Conservation (phyloP, 2,888 invertebrate genomes). For the Amphiduros pacificus region DNA sequence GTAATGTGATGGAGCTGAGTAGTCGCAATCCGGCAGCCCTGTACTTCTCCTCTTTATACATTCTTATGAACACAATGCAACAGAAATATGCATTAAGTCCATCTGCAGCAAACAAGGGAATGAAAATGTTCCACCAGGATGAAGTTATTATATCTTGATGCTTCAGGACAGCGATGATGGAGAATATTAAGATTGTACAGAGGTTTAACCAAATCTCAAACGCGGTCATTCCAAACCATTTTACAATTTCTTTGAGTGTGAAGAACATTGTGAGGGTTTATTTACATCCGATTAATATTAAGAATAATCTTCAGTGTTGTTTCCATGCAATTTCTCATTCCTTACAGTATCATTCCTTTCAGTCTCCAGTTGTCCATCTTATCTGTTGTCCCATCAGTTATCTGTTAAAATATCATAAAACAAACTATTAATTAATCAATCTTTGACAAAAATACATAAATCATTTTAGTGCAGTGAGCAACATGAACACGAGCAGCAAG, state of each 20-base stretch:
- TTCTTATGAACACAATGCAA: slow-evolving; percentile 90
- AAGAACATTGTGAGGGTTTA: slow-evolving; percentile 82
- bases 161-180: slow-evolving; percentile 79
- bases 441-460: too few relatives aligned
- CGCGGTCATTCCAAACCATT: slow-evolving; percentile 91
- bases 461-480: too few relatives aligned
- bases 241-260: slow-evolving; percentile 83
- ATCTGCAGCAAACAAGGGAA: slow-evolving; percentile 88
- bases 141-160: slow-evolving; percentile 67
- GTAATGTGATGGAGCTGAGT: slow-evolving; percentile 79
- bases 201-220: slow-evolving; percentile 94
- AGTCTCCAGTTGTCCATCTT: too few relatives aligned
- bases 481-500: too few relatives aligned
- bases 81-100: slow-evolving; percentile 93
- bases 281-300: too few relatives aligned
- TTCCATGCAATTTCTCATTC: too few relatives aligned
- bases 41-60: slow-evolving; percentile 73
- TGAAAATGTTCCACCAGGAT: slow-evolving; percentile 89
- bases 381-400: too few relatives aligned
- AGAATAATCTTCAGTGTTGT: too few relatives aligned
- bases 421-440: too few relatives aligned
- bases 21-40: slow-evolving; percentile 79
- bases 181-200: slow-evolving; percentile 79
- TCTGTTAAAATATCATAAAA: too few relatives aligned
- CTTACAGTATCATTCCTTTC: too few relatives aligned